A percentile compares a stretch with the other conserved stretches of the same genome.
phyloP scores from a whole-genome alignment of 53 echinoderm and acorn worm genomes.

The Holothuria leucospilota region DNA sequence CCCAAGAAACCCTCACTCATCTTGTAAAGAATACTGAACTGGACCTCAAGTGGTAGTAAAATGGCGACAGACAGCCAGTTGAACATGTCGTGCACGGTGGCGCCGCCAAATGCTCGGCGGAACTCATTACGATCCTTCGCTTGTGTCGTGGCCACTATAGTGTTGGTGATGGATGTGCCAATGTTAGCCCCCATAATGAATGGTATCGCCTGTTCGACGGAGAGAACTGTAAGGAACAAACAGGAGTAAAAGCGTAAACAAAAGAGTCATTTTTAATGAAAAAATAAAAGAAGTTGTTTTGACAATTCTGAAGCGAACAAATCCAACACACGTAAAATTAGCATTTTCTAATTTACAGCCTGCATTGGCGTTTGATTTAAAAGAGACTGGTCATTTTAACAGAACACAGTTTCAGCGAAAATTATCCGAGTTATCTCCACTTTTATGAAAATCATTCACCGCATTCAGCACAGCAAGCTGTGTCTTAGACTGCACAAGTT shows the following conservation, averaged over 20 bases:
- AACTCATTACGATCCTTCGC: slow-evolving; percentile 80
- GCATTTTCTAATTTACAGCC: too few relatives aligned
- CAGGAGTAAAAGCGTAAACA: background rate
- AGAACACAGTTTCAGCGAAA: too few relatives aligned
- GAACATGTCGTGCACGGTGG: slow-evolving; percentile 96
- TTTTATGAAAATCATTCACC: too few relatives aligned
- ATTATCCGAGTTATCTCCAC: too few relatives aligned
- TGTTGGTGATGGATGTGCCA: slow-evolving; percentile 95
- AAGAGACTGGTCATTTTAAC: too few relatives aligned
- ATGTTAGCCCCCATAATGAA: slow-evolving; percentile 98
- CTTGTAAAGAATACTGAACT: slow-evolving; percentile 70
- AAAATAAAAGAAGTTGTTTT: background rate
- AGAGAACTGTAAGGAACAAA: slow-evolving; percentile 26
- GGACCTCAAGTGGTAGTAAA: slow-evolving; percentile 83
- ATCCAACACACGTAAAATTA: too few relatives aligned
- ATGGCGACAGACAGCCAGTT: slow-evolving; percentile 90
- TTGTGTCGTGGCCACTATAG: slow-evolving; percentile 89
- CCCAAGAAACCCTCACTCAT: slow-evolving; percentile 66
- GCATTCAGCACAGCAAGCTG: too few relatives aligned
- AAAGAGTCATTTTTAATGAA: background rate
- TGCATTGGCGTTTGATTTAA: too few relatives aligned
- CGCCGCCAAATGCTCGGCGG: slow-evolving; percentile 95
- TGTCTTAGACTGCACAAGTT: too few relatives aligned
- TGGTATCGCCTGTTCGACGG: slow-evolving; percentile 82
- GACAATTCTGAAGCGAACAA: too few relatives aligned